Percentiles rank a stretch among this genome's conserved stretches.
Evolutionary conservation across 1,140 invertebrate genomes (phyloP).

Genomic region (Drosophila pseudoananassae): DNA sequence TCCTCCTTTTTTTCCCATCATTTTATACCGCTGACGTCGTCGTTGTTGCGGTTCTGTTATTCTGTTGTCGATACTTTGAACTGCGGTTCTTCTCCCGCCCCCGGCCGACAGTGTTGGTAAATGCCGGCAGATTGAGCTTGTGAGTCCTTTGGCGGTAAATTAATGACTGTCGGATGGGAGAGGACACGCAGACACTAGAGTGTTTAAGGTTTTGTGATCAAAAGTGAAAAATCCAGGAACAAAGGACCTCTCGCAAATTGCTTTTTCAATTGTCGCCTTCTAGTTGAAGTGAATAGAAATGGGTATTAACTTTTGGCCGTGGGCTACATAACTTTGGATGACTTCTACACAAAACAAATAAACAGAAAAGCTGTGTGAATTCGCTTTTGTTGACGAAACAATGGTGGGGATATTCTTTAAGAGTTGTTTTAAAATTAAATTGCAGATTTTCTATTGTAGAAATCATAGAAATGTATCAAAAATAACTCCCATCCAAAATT

Average conservation of each 20-base stretch:
- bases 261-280: slow-evolving; percentile 31
- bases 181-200: slow-evolving; percentile 5
- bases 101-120: slow-evolving; percentile 45
- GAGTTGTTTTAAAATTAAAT: no score
- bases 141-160: slow-evolving; percentile 45
- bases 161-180: slow-evolving; percentile 49
- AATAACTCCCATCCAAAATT: no score
- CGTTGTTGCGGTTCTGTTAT: slow-evolving; percentile 27
- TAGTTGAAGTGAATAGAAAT: slow-evolving; percentile 7
- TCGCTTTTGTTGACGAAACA: not conserved
- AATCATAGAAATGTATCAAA: no score
- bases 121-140: slow-evolving; percentile 15
- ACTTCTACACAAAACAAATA: slow-evolving; percentile 6
- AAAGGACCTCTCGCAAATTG: slow-evolving; percentile 19
- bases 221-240: not conserved
- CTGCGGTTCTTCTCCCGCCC: slow-evolving; percentile 8
- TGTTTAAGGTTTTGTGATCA: slow-evolving; percentile 28
- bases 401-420: not conserved
- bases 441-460: no score
- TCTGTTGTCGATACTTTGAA: slow-evolving; percentile 58
- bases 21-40: slow-evolving; percentile 6
- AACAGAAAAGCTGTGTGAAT: not conserved
- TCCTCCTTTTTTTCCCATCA: slow-evolving; percentile 13
- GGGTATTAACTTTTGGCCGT: slow-evolving; percentile 20
- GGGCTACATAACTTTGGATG: slow-evolving; percentile 6